A percentile compares a stretch with the other conserved stretches of the same genome.
Evolutionary conservation across 2,113 vertebrate genomes (phyloP).

Genomic region (Amazona guildingii): DNA sequence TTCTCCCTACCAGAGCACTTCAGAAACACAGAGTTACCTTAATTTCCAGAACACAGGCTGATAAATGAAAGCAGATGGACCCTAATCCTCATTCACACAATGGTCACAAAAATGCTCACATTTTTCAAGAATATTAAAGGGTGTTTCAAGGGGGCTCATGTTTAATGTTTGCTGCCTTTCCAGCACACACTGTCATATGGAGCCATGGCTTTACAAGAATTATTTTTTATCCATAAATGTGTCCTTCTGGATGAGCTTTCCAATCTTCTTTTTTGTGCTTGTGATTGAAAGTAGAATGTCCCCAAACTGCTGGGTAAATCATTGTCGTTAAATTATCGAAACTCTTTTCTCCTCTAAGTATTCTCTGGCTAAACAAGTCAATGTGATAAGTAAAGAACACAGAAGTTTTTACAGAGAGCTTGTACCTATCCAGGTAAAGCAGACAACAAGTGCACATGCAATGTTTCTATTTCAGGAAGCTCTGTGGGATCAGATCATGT

Average conservation of each 20-base stretch:
- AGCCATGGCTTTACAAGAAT: not conserved
- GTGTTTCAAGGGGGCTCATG: not conserved
- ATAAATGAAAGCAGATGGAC: constrained; percentile 58
- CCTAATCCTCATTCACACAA: not conserved
- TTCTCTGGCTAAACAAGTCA: not conserved
- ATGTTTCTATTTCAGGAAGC: not conserved
- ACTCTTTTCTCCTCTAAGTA: not conserved
- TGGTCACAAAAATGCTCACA: not conserved
- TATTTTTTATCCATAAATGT: constrained; percentile 34
- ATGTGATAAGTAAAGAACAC: not conserved
- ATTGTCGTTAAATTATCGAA: not conserved
- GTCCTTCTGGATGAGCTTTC: constrained; percentile 46
- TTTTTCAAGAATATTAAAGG: not conserved
- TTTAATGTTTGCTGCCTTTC: not conserved
- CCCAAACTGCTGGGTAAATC: constrained; percentile 26
- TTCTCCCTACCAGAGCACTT: not conserved
- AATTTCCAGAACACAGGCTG: constrained; percentile 36
- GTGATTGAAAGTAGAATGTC: constrained; percentile 47
- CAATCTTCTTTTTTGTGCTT: constrained; percentile 35
- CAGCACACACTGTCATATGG: not conserved
- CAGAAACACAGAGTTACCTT: constrained; percentile 10
- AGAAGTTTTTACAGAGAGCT: not conserved
- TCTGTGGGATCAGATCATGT: not conserved
- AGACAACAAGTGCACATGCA: not conserved
- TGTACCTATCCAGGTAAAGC: not conserved